A percentile compares a stretch with the other conserved stretches of the same genome.
Conservation (phyloP, 2,113 vertebrate species). For the Cheilinus undulatus region DNA sequence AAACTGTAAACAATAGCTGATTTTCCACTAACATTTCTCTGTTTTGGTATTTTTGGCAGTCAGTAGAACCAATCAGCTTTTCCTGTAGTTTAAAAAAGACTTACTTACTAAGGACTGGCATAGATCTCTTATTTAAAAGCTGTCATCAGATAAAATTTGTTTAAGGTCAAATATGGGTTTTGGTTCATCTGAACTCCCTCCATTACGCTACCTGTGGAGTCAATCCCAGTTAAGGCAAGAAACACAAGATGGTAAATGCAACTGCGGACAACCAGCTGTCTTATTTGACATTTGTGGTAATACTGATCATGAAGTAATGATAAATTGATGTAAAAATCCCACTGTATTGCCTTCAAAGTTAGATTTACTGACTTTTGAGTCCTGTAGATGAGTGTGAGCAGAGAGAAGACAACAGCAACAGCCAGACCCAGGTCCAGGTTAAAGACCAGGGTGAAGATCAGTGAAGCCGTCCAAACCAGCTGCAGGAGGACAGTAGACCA, state of each 20-base stretch:
- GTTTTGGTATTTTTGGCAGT: no score
- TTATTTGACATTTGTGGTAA: no score
- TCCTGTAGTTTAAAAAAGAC: no score
- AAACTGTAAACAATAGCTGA: no score
- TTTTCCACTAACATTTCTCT: no score
- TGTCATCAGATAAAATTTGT: background rate
- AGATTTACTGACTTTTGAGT: slow-evolving; percentile 86
- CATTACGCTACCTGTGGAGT: background rate
- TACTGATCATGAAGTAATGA: background rate
- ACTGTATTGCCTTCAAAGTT: background rate
- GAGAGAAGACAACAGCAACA: slow-evolving; percentile 82
- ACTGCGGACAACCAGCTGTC: background rate
- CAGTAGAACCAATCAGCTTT: no score
- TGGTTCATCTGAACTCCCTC: background rate
- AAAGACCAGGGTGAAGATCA: slow-evolving; percentile 85
- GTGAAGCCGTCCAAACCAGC: slow-evolving; percentile 89
- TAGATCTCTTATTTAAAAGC: no score
- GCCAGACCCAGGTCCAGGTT: slow-evolving; percentile 90
- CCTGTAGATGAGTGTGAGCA: slow-evolving; percentile 88
- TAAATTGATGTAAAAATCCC: background rate
- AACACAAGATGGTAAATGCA: no score
- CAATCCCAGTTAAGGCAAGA: no score
- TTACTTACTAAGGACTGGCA: no score
- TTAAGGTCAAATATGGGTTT: background rate
- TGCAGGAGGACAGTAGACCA: slow-evolving; percentile 49